These are phyloP conservation scores for Glyphotaelius pellucidus DNA, from an alignment of 2,888 invertebrate species.

Conservation along the genomic window DNA sequence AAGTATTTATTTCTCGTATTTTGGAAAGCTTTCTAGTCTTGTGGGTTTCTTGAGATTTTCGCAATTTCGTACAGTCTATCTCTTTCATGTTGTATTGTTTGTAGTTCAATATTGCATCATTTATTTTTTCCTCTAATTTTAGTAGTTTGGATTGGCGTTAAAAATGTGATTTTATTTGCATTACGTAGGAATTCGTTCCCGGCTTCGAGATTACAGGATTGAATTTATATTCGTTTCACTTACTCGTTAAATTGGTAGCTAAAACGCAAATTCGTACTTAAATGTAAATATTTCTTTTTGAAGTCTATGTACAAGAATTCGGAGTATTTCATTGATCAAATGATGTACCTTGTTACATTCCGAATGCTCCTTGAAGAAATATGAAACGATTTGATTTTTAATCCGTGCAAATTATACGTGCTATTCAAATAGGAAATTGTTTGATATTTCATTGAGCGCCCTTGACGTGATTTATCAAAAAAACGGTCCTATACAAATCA, in stretches of 20 bases:
- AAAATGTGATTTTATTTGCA: too few species aligned
- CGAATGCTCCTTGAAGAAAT: background rate
- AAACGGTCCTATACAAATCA: too few species aligned
- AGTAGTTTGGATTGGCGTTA: too few species aligned
- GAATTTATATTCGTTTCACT: constrained; percentile 37
- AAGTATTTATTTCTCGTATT: too few species aligned
- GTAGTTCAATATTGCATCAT: too few species aligned
- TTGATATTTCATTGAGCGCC: background rate
- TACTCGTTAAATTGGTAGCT: constrained; percentile 12
- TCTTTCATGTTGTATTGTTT: too few species aligned
- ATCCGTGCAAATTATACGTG: background rate
- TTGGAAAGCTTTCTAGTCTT: too few species aligned
- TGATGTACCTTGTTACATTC: background rate
- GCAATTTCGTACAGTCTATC: too few species aligned
- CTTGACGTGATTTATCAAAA: too few species aligned
- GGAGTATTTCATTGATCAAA: background rate
- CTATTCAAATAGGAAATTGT: background rate
- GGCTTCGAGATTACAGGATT: constrained; percentile 21
- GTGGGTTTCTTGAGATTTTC: too few species aligned
- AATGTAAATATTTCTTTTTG: constrained; percentile 27
- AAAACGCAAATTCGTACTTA: constrained; percentile 2
- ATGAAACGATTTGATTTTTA: background rate
- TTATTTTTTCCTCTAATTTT: too few species aligned
- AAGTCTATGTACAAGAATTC: background rate
- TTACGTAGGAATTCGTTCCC: background rate